Conservation (phyloP, 1,140 invertebrate genomes). For the Cydia pomonella region DNA sequence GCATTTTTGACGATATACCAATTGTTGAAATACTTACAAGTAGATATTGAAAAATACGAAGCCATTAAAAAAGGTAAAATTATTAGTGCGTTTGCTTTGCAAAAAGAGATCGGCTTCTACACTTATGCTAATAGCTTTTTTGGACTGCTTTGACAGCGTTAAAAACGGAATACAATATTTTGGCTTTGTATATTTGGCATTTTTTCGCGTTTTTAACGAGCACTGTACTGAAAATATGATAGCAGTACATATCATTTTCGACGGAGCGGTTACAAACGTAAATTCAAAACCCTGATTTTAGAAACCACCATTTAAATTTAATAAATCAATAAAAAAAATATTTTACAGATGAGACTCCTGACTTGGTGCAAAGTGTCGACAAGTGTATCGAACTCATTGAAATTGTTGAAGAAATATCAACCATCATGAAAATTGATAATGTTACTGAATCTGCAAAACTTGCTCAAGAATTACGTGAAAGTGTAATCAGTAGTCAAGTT, state of each 20-base stretch:
- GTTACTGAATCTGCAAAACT: conserved; percentile 52
- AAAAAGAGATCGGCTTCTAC: neutral
- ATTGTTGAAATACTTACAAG: conserved; percentile 37
- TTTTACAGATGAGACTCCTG: conserved; percentile 46
- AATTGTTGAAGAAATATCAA: conserved; percentile 60
- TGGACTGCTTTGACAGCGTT: no score
- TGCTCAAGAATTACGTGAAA: conserved; percentile 57
- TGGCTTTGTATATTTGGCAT: no score
- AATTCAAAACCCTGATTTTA: no score
- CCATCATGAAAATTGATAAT: conserved; percentile 54
- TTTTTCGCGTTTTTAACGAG: no score
- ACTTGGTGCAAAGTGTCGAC: conserved; percentile 60
- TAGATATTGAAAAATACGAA: neutral
- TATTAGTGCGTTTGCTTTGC: neutral
- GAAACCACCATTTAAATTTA: conserved; percentile 19
- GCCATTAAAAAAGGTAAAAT: neutral
- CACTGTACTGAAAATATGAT: no score
- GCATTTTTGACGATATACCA: conserved; percentile 46
- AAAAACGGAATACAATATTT: no score
- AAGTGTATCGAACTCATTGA: conserved; percentile 63
- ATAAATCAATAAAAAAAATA: conserved; percentile 32
- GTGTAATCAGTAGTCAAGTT: conserved; percentile 39
- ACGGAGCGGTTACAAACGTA: no score
- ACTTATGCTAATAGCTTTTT: no score
- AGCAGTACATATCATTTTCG: no score